A percentile compares a stretch with the other conserved stretches of the same genome.
Evolutionary conservation across 2,113 vertebrate genomes (phyloP).

Genomic region (Corythaeola cristata): DNA sequence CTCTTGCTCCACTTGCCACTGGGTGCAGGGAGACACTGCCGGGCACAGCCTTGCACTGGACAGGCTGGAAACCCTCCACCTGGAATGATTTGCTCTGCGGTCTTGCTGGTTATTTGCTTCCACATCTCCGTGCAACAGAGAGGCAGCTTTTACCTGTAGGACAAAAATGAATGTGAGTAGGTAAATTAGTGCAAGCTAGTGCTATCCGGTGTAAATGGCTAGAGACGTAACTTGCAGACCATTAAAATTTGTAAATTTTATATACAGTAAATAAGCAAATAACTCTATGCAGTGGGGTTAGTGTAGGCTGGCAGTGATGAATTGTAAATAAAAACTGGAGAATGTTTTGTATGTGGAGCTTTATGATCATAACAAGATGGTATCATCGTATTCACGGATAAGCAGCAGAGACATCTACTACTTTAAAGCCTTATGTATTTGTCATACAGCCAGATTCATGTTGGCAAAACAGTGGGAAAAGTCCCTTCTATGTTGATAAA

Average conservation of each 20-base stretch:
- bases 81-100: background rate
- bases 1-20: background rate
- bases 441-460: background rate
- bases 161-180: background rate
- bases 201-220: background rate
- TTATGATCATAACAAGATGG: background rate
- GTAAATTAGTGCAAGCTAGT: background rate
- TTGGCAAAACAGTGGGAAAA: constrained; percentile 9
- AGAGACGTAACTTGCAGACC: background rate
- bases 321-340: background rate
- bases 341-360: background rate
- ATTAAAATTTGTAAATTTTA: background rate
- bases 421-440: background rate
- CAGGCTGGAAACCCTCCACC: background rate
- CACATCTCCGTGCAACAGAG: background rate
- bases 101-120: background rate
- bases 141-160: background rate
- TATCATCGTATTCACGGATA: background rate
- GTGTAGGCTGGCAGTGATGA: background rate
- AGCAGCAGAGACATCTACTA: background rate
- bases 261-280: background rate
- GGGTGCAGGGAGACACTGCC: background rate
- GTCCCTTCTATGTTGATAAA: background rate
- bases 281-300: background rate
- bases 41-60: background rate